A percentile compares a stretch with the other conserved stretches of the same genome.
phyloP scores from a whole-genome alignment of 1,140 invertebrate genomes.

The Brevipalpus yothersi region DNA sequence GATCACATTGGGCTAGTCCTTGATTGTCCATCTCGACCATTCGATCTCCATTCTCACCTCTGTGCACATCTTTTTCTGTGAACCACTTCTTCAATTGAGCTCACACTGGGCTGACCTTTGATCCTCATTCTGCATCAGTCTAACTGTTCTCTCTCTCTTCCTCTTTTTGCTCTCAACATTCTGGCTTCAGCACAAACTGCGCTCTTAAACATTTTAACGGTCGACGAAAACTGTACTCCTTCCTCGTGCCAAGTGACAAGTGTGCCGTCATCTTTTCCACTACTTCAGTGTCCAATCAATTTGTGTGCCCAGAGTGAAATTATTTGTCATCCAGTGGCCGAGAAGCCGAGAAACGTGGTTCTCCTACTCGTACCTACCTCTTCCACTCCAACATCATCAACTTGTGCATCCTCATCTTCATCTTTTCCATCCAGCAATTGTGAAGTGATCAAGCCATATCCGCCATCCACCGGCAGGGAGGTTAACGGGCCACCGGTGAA shows the following conservation, averaged over 20 bases:
- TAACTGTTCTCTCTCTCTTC: not conserved
- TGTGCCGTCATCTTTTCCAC: not conserved
- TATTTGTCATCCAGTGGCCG: not conserved
- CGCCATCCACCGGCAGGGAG: no score
- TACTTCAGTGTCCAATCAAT: not conserved
- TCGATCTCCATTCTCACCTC: not conserved
- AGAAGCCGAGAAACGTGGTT: not conserved
- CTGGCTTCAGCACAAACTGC: not conserved
- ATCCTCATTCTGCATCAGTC: not conserved
- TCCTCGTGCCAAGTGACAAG: not conserved
- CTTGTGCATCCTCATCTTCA: not conserved
- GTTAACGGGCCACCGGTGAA: no score
- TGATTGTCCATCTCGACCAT: not conserved
- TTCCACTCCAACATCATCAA: not conserved
- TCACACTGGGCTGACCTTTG: not conserved
- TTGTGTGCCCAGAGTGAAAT: not conserved
- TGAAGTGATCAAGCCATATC: not conserved
- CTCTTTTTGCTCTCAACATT: not conserved
- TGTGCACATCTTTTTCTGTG: not conserved
- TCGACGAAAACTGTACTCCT: not conserved
- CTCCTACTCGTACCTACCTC: not conserved
- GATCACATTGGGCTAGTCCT: not conserved
- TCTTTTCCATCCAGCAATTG: not conserved
- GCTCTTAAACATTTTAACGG: not conserved
- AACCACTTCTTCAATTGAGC: not conserved